Conservation (phyloP, 1,140 invertebrate genomes). For the Meteorus sp. region DNA sequence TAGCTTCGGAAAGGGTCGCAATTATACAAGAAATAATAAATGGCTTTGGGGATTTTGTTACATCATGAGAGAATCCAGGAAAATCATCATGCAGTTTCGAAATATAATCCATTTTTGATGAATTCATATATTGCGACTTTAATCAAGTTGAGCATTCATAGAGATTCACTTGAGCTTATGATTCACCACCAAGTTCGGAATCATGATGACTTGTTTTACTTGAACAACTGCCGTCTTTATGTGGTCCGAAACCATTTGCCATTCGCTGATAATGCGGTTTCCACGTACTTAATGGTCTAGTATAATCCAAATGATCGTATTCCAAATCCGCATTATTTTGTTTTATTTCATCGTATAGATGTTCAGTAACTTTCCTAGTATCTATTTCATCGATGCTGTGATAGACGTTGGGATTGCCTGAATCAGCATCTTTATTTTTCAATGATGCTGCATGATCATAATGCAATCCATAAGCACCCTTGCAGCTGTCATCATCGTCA, state of each 20-base stretch:
- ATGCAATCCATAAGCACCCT: constrained; percentile 57
- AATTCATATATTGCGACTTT: too few relatives aligned
- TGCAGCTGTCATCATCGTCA: constrained; percentile 56
- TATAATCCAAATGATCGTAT: constrained; percentile 87
- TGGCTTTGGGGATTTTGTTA: too few relatives aligned
- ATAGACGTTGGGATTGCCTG: constrained; percentile 83
- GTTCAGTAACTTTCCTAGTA: constrained; percentile 71
- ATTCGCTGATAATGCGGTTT: constrained; percentile 85
- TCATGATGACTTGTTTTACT: constrained; percentile 38
- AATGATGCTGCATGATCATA: constrained; percentile 65
- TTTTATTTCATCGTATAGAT: constrained; percentile 91
- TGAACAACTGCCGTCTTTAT: constrained; percentile 34
- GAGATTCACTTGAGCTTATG: constrained; percentile 30
- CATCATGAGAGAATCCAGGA: too few relatives aligned
- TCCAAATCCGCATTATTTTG: constrained; percentile 76
- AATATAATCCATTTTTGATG: too few relatives aligned
- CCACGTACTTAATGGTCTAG: constrained; percentile 74
- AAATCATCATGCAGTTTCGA: too few relatives aligned
- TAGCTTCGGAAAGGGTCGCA: too few relatives aligned
- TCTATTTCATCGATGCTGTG: constrained; percentile 75
- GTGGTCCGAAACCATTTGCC: constrained; percentile 61
- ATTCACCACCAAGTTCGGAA: constrained; percentile 33
- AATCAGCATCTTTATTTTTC: constrained; percentile 83
- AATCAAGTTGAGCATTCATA: too few relatives aligned
- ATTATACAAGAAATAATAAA: too few relatives aligned